Evolutionary conservation across 2,888 invertebrate genomes (phyloP).

Genomic region (Synanthedon tipuliformis): DNA sequence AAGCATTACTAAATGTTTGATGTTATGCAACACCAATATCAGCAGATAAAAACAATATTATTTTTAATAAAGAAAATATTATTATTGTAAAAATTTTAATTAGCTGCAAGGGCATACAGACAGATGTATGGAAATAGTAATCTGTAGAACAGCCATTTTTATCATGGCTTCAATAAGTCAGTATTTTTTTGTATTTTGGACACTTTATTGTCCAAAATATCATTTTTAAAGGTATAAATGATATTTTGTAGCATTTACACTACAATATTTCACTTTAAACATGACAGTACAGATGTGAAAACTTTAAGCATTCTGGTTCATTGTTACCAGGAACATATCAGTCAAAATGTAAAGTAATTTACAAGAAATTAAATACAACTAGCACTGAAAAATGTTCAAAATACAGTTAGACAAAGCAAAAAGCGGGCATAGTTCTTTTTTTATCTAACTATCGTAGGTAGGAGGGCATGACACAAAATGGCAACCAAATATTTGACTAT

Average conservation of each 20-base stretch:
- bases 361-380: neutral
- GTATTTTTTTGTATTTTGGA: too few relatives aligned
- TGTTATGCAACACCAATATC: neutral
- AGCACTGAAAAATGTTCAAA: slow-evolving; percentile 2
- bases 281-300: too few relatives aligned
- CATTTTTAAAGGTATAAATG: too few relatives aligned
- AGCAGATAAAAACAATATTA: too few relatives aligned
- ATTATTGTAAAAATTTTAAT: neutral
- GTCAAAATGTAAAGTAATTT: neutral
- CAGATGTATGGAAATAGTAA: too few relatives aligned
- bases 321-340: too few relatives aligned
- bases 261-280: too few relatives aligned
- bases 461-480: slow-evolving; percentile 65
- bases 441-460: slow-evolving; percentile 61
- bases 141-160: neutral
- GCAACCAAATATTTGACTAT: slow-evolving; percentile 51
- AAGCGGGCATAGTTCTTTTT: slow-evolving; percentile 51
- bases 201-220: too few relatives aligned
- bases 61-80: neutral
- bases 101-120: neutral
- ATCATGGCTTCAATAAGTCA: neutral
- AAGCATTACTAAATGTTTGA: neutral
- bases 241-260: too few relatives aligned
- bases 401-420: slow-evolving; percentile 36
- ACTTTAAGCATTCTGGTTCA: too few relatives aligned